Evolutionary conservation across 2,888 invertebrate species (phyloP), one percentile per base, ranked within the genome.

Genomic region (Thymelicus sylvestris): DNA sequence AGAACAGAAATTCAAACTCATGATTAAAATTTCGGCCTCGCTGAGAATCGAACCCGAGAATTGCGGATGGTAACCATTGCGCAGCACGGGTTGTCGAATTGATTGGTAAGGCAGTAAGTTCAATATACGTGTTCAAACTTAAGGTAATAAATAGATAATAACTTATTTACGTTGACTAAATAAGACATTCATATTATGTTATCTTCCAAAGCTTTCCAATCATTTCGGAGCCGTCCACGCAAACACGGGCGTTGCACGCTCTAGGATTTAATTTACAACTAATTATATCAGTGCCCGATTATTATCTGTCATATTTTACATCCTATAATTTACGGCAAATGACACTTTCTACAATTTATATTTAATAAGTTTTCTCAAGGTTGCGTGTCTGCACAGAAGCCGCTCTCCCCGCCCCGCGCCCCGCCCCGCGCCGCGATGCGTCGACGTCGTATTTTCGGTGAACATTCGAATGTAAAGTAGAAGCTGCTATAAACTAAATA

Each of bases 401-500:
- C 24, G 47, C 59, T 15, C 15, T 15, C 38, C n/a, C 8, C 59
- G 31, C 24, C 19, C 7, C 44, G 8, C 55, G 31, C 8, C n/a
- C 10, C 67, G 44, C 24, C 13, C 12, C 62, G 13, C 44, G 10
- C 12, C 62, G 13, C 44, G 10, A 52, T 31, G 62, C 39, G 55
- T 7, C 31, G 52, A 13, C 44, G 41, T 63, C 60, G 78, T 74
- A 85, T 83, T 86, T 87, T 86, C 79, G 83, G 81, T 82, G 77
- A 83, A 85, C 83, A 83, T 85, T 87, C 86, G 85, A 88, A 90
- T 91, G 87, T 89, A 86, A 91, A 88, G 90, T 92, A 86, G 89
- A 83, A 91, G 92, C 88, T 77, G 84, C 87, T 85, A 90, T 90
- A 90, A 92, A 92, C 87, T 80, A 84, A 89, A 87, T 86, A 83